A percentile compares a stretch with the other conserved stretches of the same genome.
These are phyloP conservation scores for Gari tellinella DNA, from an alignment of 2,888 invertebrate species.

Conservation along the genomic window DNA sequence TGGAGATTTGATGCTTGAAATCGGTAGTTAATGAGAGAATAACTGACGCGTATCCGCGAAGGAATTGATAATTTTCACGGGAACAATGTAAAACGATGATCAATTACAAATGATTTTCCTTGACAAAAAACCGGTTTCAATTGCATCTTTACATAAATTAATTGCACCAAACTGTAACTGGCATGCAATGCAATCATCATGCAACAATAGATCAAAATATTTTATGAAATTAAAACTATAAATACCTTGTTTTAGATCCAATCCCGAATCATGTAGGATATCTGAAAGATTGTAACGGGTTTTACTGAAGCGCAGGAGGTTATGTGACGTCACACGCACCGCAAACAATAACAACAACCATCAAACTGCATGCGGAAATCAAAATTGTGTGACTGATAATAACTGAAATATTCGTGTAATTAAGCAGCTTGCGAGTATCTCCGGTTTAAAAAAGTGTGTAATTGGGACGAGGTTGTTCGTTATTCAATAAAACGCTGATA, in stretches of 20 bases:
- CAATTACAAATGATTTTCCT: conserved; percentile 13
- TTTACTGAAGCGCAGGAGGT: conserved; percentile 51
- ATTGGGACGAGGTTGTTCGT: no score
- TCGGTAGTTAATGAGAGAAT: conserved; percentile 18
- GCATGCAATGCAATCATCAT: no score
- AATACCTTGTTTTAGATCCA: conserved; percentile 52
- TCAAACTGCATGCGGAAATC: conserved; percentile 47
- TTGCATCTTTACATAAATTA: no score
- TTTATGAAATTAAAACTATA: conserved; percentile 21
- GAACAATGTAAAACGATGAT: conserved; percentile 47
- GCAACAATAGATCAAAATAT: no score
- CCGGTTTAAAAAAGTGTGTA: no score
- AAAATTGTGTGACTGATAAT: conserved; percentile 6
- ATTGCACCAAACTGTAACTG: no score
- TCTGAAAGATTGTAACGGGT: conserved; percentile 58
- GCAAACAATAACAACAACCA: conserved; percentile 56
- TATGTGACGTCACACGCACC: conserved; percentile 56
- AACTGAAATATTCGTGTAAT: no score
- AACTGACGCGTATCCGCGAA: conserved; percentile 33
- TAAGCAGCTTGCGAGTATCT: no score
- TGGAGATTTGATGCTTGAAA: conserved; percentile 10
- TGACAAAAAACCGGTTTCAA: no score
- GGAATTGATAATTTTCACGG: conserved; percentile 49
- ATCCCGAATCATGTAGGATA: conserved; percentile 36
- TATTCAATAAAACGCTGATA: no score